Evolutionary conservation across 2,888 invertebrate species (phyloP), one percentile per base, ranked within the genome.

Genomic region (Bombylius discolor): DNA sequence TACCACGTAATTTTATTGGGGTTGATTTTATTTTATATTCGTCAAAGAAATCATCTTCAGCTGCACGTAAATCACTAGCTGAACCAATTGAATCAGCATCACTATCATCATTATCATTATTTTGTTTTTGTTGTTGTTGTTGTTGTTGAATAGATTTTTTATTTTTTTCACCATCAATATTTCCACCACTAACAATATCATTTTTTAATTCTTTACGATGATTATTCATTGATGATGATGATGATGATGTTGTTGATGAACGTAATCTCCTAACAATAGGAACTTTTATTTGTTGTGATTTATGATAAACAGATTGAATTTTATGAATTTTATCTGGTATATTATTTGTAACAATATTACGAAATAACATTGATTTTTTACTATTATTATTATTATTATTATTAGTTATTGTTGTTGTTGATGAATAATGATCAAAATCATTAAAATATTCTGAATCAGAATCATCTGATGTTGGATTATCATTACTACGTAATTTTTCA

Each of bases 61-160:
- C 79, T 7, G 80, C 79, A 51, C 81, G 78, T 53, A 85, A 71
- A 70, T 86, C 86, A 64, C 83, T 83, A 0, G 84, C 85, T 1
- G 85, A 85, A 6, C 85, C 85, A 57, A 85, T 85, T 0, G 85
- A 84, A 64, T 84, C 83, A 49, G 81, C 81, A 42, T 82, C 81
- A 49, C 78, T 78, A 55, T 79, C 76, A 5, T 71, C 73, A 42
- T 56, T 56, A 55, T 59, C 53, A 23, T 60, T 60, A 33, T 49
- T 67, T 67, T 49, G 65, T 68, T 45, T 70, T 71, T 7, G 68
- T 66, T 14, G n/a, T 8, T 7, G n/a, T 6, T 12, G 31, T 42
- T 44, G 53, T n/a, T 32, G 49, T 48, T 47, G 48, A 39, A 44
- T 51, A 3, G 5, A n/a, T 7, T 8, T 8, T 62, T 52, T 60